A percentile compares a stretch with the other conserved stretches of the same genome.
These are phyloP conservation scores for Eupithecia subumbrata DNA, from an alignment of 2,888 invertebrate genomes.

Conservation along the genomic window DNA sequence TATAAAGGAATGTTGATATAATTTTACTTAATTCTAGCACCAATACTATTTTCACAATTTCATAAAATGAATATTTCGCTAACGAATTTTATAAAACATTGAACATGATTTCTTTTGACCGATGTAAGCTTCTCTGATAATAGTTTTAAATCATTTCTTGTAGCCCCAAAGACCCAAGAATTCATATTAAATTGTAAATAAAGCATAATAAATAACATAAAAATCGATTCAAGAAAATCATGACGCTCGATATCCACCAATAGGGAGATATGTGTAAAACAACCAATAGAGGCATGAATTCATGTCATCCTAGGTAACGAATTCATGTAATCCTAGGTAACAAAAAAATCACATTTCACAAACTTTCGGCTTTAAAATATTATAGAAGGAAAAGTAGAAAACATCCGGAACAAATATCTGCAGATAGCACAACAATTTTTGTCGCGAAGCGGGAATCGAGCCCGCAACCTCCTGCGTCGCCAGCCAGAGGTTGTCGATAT, in stretches of 20 bases:
- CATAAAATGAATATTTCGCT: background rate
- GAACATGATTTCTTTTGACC: background rate
- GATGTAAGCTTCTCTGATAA: background rate
- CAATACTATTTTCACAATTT: conserved; percentile 49
- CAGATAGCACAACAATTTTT: background rate
- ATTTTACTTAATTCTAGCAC: conserved; percentile 68
- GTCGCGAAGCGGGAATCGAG: background rate
- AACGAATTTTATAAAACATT: background rate
- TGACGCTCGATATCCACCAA: background rate
- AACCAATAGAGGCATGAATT: background rate
- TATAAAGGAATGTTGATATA: conserved; percentile 64
- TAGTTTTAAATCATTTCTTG: background rate
- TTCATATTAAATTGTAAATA: background rate
- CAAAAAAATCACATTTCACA: too few relatives aligned
- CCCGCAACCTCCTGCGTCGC: background rate
- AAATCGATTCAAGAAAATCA: background rate
- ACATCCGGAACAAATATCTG: background rate
- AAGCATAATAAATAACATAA: conserved; percentile 6
- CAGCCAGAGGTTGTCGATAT: background rate
- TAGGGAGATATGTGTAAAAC: background rate
- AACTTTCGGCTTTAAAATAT: too few relatives aligned
- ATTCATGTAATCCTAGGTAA: too few relatives aligned
- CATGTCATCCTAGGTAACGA: too few relatives aligned
- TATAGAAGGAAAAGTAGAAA: background rate
- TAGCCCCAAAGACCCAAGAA: background rate